Percentiles rank a stretch among this genome's conserved stretches.
Evolutionary conservation across 2,113 vertebrate genomes (phyloP).

Genomic region (Mystacornis crossleyi): DNA sequence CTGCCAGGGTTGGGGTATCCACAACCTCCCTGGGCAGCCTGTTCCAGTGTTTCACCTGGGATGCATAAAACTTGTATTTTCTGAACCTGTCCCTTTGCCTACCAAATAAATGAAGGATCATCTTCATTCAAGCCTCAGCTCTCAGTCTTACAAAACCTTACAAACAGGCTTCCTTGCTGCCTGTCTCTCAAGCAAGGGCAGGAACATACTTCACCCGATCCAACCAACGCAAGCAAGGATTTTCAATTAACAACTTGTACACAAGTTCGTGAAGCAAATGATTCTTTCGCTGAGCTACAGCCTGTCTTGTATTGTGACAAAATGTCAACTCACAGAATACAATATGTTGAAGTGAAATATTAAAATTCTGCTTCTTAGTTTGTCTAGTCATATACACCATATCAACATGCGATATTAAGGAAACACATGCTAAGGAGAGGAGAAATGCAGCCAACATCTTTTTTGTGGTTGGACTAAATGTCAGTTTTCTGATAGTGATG

Average conservation of each 20-base stretch:
- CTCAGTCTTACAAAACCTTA: not conserved
- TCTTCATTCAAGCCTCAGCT: not conserved
- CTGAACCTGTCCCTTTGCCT: not conserved
- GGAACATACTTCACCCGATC: not conserved
- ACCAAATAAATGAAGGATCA: not conserved
- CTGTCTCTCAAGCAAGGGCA: not conserved
- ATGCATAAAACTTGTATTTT: not conserved
- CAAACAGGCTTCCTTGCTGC: not conserved
- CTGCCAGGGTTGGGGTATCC: not conserved
- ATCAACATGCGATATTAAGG: conserved; percentile 40
- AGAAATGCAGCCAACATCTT: conserved; percentile 44
- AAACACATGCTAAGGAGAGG: conserved; percentile 39
- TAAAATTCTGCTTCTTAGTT: conserved; percentile 40
- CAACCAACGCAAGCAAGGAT: not conserved
- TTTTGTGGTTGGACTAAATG: conserved; percentile 42
- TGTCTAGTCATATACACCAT: conserved; percentile 7
- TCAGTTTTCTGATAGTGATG: conserved; percentile 32
- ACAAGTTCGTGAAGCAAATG: not conserved
- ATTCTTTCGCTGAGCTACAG: not conserved
- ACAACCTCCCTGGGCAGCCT: not conserved
- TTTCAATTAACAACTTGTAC: conserved; percentile 9
- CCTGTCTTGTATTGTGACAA: not conserved
- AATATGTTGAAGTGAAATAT: conserved; percentile 54
- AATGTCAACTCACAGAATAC: not conserved
- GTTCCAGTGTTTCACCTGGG: not conserved